Base-by-base conservation (phyloP, 2,888 invertebrate species). In the Callyntrura guangdongensis region DNA sequence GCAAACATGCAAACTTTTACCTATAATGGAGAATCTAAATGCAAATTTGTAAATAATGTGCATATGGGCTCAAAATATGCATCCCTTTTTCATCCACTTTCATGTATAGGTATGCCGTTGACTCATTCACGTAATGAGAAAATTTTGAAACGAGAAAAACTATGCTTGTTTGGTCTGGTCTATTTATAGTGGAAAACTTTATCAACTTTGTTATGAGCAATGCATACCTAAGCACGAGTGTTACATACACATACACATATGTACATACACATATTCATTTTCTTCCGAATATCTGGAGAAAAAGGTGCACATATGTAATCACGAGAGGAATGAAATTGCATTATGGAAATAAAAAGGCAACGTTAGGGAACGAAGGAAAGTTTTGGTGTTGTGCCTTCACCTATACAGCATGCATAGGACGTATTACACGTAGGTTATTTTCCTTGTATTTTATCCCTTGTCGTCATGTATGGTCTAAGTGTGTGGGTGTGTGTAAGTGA, bases 291-390 rank as follows among this genome's bases (percentile, higher is more conserved):
- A 36, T 22, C 79, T 25, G 72, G 2, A 2, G 36, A 27, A 72
- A n/a, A 72, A 25, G 53, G 49, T 27, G 20, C 36, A 61, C 64
- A 36, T n/a, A 69, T 6, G 14, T 14, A 59, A 61, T 74, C 49
- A 64, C 53, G 69, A 74, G 53, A 72, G 36, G 72, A 59, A 17
- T 69, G 56, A 74, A 86, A 86, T 72, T 86, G 64, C 86, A 77
- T 86, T 86, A 17, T 61, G 77, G 64, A 86, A 86, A 77, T 86
- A 77, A 86, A 77, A 47, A 77, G 25, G 53, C 49, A 49, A 22
- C 22, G 49, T 53, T 11, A 25, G 22, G 22, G 53, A 27, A 25
- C 9, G 49, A 25, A 4, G 17, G 49, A 11, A 67, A 81, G 67
- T 67, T 67, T 82, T 49, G 45, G 45, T 64, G 49, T 72, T 84